Evolutionary conservation across 2,113 vertebrate genomes (phyloP), one percentile per base, ranked within the genome.

Genomic region (Chaenogobius annularis): DNA sequence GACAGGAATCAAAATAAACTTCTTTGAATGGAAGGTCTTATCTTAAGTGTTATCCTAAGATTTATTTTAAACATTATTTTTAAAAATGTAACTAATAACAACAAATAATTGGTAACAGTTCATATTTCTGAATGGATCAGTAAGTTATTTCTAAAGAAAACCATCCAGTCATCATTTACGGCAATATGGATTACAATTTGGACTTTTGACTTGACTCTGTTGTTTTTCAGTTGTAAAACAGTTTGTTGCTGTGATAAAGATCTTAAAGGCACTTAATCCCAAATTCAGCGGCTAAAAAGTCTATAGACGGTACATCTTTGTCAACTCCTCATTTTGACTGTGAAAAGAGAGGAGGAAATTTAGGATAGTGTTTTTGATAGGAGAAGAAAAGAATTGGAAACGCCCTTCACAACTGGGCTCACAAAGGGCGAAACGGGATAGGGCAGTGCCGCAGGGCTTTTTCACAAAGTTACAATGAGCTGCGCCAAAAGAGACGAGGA

Each of bases 351-450:
- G 79, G 65, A 89, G 88, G 88, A 90, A 87, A 89, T 80, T 80
- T 73, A 55, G 87, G 85, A 90, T 84, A 87, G 83, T 89, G 88
- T 89, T 91, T 91, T 90, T 85, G 83, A 91, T 89, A 70, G 87
- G 75, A 75, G 82, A 92, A 92, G 90, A 93, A 91, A 88, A 91
- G 91, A 81, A 74, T 75, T 77, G 86, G 83, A 89, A 91, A 90
- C 90, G 77, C 90, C 91, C 92, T 86, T 92, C 88, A 92, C 87
- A 85, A 86, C 83, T 76, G 59, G 40, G 71, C 19, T 66, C 80
- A 93, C 90, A 93, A 94, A 90, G 80, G 87, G 79, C 22, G 92
- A 88, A 93, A 93, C 19, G 11, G 70, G 89, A 93, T 92, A 84
- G 68, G 17, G 64, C 67, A 58, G 26, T 10, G 61, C 90, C 74